Base-by-base conservation (phyloP, 2,888 invertebrate species). In the Chironomus riparius region DNA sequence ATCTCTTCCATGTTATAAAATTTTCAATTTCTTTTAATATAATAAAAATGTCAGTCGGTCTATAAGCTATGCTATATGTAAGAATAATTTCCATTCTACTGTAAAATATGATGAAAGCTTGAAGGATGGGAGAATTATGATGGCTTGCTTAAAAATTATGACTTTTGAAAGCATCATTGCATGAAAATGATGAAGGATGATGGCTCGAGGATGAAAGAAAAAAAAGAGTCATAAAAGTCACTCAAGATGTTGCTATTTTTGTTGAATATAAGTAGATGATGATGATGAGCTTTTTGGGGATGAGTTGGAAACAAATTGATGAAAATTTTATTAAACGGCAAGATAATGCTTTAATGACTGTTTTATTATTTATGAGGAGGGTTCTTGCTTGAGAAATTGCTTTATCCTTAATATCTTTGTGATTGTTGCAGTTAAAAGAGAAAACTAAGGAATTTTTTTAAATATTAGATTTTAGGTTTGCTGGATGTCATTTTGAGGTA, bases 141-240 rank as follows among this genome's bases (percentile, higher is more conserved):
- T 56, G n/a, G n/a, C 56, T 56, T 18, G 56, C 18, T 15, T 56
- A 56, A n/a, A 56, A 15, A 24, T 65, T 12, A 13, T 13, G 65
- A 65, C 21, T 65, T 24, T 24, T 24, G 18, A 56, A 56, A 56
- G 56, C 38, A 56, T n/a, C 56, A 65, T 65, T 65, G 21, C 12
- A 65, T 65, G 22, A 62, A 61, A 70, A 24, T 70, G 70, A 70
- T 24, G 70, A 48, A 18, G 56, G 21, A 61, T n/a, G 62, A 38
- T 48, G 70, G 56, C 56, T 15, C 12, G 24, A 56, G 56, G 21
- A 21, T 18, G 71, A 24, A 4, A 24, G 70, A 22, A 50, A 22
- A 47, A 50, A 70, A 50, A 47, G 70, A 47, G 72, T 62, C 72
- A 72, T 72, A 72, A 72, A 72, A 72, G 72, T 72, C 72, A 72